Base-by-base conservation (phyloP, 2,797 vertebrate genomes). In the Sebastes steindachneri region DNA sequence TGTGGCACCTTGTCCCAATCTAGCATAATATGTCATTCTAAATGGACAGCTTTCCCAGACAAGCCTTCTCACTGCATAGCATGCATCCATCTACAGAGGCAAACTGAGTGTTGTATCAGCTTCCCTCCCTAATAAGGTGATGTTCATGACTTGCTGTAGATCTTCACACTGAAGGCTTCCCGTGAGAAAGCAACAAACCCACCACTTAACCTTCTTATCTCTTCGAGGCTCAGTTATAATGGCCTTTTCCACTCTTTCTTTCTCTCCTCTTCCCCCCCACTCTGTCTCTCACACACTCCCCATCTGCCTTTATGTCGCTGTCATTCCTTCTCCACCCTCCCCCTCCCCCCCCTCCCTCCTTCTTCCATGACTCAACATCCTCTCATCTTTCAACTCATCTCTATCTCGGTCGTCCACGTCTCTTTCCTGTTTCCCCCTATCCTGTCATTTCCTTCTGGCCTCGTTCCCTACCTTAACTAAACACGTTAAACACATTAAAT, bases 101-200 rank as follows among this genome's bases (percentile, higher is more conserved):
- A 15, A 12, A 28, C 74, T 48, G 29, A 53, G 63, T 45, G 58
- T 58, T 71, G 29, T 65, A 76, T 79, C 31, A 69, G 75, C 57
- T 64, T 72, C 58, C 48, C 82, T 79, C 25, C 79, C 88, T 85
- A 86, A 91, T 91, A 88, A 90, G 86, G 84, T 70, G 86, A 86
- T 86, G 80, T 70, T 82, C 80, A 72, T 8, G 59, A 68, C 73
- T 66, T 17, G 73, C 67, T 64, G 78, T 68, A 64, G 58, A 41
- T 80, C 31, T 70, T 69, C 75, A 65, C 81, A 17, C 83, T 84
- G 33, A 77, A 54, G 66, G 66, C 71, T 76, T 2, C 28, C 57
- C 62, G 58, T 88, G 89, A 88, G 88, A 92, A 90, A 80, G 76
- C 31, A 45, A 29, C 84, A 73, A 71, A 76, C 26, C 59, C 29